These are phyloP conservation scores for Ceratotherium simum DNA, from an alignment of 2,113 vertebrate genomes.

Conservation along the genomic window DNA sequence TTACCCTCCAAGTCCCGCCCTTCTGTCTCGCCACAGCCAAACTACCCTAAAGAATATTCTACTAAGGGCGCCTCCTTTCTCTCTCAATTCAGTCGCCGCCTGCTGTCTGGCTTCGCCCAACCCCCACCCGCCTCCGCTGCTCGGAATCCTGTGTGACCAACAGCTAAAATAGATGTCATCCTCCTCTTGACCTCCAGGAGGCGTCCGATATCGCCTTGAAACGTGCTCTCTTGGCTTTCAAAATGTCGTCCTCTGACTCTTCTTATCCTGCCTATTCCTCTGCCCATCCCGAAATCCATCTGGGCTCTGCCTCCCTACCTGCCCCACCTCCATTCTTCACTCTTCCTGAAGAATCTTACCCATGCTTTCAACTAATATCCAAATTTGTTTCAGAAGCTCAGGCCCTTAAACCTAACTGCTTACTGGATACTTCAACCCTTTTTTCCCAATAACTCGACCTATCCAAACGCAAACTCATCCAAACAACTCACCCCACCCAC, in stretches of 20 bases:
- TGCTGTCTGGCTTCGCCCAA: background rate
- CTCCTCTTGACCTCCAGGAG: constrained; percentile 29
- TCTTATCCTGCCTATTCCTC: background rate
- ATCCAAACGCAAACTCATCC: background rate
- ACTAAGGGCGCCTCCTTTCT: background rate
- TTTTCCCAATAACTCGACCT: background rate
- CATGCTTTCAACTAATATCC: background rate
- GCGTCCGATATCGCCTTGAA: background rate
- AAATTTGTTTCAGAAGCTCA: background rate
- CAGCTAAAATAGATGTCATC: background rate
- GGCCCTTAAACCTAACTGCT: background rate
- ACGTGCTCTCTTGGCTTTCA: background rate
- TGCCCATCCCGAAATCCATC: background rate
- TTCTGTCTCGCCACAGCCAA: background rate
- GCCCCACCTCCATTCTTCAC: background rate
- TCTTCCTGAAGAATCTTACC: background rate
- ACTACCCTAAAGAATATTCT: background rate
- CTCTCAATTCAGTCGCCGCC: background rate
- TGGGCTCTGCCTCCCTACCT: fast-evolving
- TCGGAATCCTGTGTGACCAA: background rate
- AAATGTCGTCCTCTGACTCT: background rate
- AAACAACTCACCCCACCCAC: background rate
- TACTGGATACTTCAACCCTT: background rate
- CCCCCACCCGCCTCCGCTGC: background rate
- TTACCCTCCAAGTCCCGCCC: background rate